phyloP scores from a whole-genome alignment of 2,797 vertebrate species.

The Ara ararauna region DNA sequence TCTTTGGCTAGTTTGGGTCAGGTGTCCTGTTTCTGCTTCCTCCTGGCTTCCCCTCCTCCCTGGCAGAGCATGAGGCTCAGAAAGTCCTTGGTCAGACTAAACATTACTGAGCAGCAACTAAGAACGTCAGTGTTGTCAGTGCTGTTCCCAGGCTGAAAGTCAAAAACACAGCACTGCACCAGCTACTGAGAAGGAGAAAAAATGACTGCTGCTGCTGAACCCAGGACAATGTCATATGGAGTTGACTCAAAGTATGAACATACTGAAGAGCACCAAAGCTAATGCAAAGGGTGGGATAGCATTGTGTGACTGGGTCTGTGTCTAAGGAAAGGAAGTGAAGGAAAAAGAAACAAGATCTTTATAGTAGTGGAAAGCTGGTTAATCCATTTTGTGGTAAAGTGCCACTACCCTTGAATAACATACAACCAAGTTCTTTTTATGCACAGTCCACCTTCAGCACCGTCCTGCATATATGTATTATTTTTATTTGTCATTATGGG shows the following conservation, averaged over 20 bases:
- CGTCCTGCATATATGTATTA: background rate
- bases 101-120: no score
- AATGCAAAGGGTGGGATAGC: background rate
- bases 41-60: no score
- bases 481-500: background rate
- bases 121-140: no score
- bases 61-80: no score
- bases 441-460: background rate
- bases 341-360: background rate
- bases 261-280: background rate
- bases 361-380: background rate
- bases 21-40: no score
- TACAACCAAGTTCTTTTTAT: background rate
- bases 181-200: no score
- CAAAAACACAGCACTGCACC: no score
- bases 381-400: background rate
- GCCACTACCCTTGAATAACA: background rate
- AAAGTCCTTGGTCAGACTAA: no score
- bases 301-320: background rate
- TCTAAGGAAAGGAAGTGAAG: background rate
- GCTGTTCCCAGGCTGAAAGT: no score
- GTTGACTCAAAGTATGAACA: background rate
- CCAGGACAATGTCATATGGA: background rate
- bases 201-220: no score
- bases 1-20: no score